Percentiles rank a stretch among this genome's conserved stretches.
These are phyloP conservation scores for Cephonodes hylas DNA, from an alignment of 2,888 invertebrate genomes.

Conservation along the genomic window DNA sequence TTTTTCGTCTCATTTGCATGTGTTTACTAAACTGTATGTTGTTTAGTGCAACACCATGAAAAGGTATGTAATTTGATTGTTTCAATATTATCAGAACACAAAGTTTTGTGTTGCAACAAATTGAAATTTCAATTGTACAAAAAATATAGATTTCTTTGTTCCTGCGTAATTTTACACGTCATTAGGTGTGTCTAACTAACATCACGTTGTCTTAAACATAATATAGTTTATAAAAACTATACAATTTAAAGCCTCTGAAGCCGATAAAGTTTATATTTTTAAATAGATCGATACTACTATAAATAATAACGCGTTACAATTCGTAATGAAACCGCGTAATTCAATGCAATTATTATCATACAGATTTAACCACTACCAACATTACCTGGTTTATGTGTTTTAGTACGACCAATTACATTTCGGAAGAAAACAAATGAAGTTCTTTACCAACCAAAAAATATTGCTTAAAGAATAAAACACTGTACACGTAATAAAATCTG, in stretches of 20 bases:
- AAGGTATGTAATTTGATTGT: conserved; percentile 1
- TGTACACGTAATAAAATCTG: conserved; percentile 2
- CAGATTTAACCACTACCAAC: too few species aligned
- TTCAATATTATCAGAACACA: not conserved
- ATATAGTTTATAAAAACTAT: too few species aligned
- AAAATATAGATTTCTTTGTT: not conserved
- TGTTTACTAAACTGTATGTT: conserved; percentile 13
- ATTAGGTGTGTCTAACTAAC: too few species aligned
- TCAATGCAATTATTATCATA: not conserved
- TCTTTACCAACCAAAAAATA: not conserved
- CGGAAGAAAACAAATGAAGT: not conserved
- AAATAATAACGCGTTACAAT: too few species aligned
- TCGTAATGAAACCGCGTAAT: not conserved
- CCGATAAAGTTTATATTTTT: too few species aligned
- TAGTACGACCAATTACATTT: not conserved
- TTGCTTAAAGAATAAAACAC: not conserved
- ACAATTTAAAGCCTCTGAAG: too few species aligned
- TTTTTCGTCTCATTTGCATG: conserved; percentile 20
- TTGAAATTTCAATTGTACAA: not conserved
- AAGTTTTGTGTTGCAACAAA: not conserved
- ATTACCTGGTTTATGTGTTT: not conserved
- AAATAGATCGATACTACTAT: too few species aligned
- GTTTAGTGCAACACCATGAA: not conserved
- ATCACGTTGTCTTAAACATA: too few species aligned
- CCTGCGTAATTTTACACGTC: too few species aligned